phyloP scores from a whole-genome alignment of 1,140 invertebrate species.

The Muscidifurax raptorellus region DNA sequence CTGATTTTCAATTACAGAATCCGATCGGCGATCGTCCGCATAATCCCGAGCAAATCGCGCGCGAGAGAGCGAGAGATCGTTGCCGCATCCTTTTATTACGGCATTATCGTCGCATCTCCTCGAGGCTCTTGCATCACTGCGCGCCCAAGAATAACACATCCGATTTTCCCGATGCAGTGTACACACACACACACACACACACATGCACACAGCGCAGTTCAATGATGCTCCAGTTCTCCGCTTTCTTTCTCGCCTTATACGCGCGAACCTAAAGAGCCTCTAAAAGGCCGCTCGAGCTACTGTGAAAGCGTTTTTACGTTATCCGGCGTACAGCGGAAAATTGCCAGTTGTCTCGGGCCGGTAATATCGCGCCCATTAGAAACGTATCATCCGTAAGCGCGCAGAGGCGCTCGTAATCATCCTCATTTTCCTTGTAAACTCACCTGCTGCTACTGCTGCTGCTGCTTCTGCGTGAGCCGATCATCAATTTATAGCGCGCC shows the following conservation, averaged over 20 bases:
- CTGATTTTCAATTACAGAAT: slow-evolving; percentile 10
- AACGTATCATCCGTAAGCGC: slow-evolving; percentile 38
- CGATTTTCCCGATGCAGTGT: slow-evolving; percentile 18
- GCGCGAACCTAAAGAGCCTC: slow-evolving; percentile 19
- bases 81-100: slow-evolving; percentile 16
- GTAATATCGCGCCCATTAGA: slow-evolving; percentile 45
- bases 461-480: not conserved
- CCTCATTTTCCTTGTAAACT: slow-evolving; percentile 43
- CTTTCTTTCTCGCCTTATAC: not conserved
- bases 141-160: slow-evolving; percentile 1
- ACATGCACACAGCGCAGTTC: too few relatives aligned
- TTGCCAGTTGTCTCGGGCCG: slow-evolving; percentile 35
- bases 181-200: too few relatives aligned
- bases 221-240: slow-evolving; percentile 40
- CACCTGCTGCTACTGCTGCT: not conserved
- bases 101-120: not conserved
- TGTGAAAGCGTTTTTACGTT: slow-evolving; percentile 46
- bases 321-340: slow-evolving; percentile 35
- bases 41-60: not conserved
- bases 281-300: slow-evolving; percentile 7
- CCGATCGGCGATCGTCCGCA: not conserved
- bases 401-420: slow-evolving; percentile 31
- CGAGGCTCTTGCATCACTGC: slow-evolving; percentile 20
- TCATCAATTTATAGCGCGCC: slow-evolving; percentile 25
- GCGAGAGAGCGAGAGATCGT: not conserved